Evolutionary conservation across 2,113 vertebrate genomes (phyloP).

Genomic region (Indicator maculatus): DNA sequence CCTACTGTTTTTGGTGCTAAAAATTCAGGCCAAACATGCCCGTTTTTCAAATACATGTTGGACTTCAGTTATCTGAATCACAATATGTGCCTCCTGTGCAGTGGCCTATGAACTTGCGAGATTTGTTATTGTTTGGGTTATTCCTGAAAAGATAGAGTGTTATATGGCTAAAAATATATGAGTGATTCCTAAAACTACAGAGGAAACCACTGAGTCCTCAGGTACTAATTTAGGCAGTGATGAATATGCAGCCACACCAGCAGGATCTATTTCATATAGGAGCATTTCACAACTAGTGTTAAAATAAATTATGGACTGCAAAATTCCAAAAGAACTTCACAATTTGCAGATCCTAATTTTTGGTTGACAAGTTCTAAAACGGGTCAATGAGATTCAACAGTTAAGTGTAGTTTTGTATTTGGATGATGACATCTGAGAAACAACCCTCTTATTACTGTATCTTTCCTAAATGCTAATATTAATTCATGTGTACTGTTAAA

Average conservation of each 20-base stretch:
- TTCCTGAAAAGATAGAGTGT: neutral
- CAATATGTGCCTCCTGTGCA: neutral
- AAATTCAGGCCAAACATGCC: neutral
- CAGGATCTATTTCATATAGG: neutral
- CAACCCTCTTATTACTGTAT: neutral
- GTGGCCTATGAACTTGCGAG: neutral
- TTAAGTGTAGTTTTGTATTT: neutral
- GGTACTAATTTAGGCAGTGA: neutral
- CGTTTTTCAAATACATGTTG: neutral
- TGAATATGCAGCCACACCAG: neutral
- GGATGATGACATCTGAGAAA: constrained; percentile 2
- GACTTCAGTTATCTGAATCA: neutral
- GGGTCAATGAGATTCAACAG: neutral
- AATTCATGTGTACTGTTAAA: neutral
- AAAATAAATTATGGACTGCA: neutral
- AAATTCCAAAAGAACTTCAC: neutral
- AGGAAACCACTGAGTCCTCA: neutral
- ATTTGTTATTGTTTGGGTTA: neutral
- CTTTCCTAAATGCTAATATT: constrained; percentile 18
- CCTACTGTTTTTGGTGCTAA: neutral
- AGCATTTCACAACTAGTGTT: neutral
- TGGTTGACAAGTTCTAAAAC: neutral
- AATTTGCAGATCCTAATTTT: constrained; percentile 2
- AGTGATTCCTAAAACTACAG: neutral
- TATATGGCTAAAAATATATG: neutral